Base-by-base conservation (phyloP, 2,888 invertebrate genomes). In the Phanerotoma sp. region DNA sequence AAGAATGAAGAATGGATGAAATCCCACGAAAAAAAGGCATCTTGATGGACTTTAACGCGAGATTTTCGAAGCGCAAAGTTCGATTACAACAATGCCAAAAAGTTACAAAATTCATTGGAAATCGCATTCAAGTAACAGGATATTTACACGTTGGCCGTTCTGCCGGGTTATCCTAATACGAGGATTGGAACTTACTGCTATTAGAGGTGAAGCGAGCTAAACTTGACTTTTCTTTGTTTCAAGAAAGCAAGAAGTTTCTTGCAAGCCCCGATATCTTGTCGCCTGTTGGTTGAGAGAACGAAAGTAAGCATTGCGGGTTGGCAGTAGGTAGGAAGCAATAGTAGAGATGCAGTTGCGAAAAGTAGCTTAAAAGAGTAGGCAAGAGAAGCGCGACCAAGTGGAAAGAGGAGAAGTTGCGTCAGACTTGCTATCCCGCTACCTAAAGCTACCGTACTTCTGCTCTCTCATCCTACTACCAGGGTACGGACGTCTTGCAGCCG, bases 91-190 rank as follows among this genome's bases (percentile, higher is more conserved):
- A 63, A 66, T 66, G 66, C 66, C 60, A 50, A 49, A 61, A 64
- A 67, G 58, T 67, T 67, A 64, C 61, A 57, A 58, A 56, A 52
- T 55, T 62, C 58, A 62, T 66, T 66, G 61, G 60, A 60, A 53
- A 47, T 47, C 42, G 50, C 55, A 58, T 58, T 49, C 44, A 46
- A 35, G 35, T 54, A 56, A 52, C 42, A 49, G 48, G 50, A 61
- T 61, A 60, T 63, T 60, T 58, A 64, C 62, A 54, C 56, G 54
- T 28, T 22, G 54, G 56, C 54, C 57, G 56, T 50, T 58, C 51
- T 51, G 48, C 51, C 22, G 53, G 60, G 61, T 66, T 67, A 67
- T 68, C 60, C 59, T 58, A 21, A 15, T 22, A 21, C 10, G 22
- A 18, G 32, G 20, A n/a, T n/a, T 21, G 22, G n/a, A 47, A 37